Conservation (phyloP, 2,797 vertebrate genomes). For the Valencia hispanica region DNA sequence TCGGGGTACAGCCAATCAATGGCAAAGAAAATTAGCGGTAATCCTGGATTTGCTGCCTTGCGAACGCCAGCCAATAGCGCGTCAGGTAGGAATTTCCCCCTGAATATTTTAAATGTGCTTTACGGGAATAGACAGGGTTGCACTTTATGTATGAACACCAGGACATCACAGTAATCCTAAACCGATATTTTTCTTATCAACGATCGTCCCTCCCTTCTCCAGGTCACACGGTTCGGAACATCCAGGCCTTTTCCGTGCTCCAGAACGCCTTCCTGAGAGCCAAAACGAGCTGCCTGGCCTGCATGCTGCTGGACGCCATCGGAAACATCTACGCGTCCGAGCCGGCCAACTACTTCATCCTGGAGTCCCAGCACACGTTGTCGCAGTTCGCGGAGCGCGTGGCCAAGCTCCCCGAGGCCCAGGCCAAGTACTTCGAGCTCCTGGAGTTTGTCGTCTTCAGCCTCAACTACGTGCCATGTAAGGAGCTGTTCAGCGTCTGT, state of each 20-base stretch:
- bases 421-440: conserved; percentile 96
- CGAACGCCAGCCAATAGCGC: no score
- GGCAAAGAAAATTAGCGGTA: no score
- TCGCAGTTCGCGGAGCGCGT: conserved; percentile 97
- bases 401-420: conserved; percentile 89
- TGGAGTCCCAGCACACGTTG: conserved; percentile 95
- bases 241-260: conserved; percentile 95
- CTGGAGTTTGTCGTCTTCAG: conserved; percentile 96
- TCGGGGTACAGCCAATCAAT: no score
- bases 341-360: conserved; percentile 96
- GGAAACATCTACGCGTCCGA: conserved; percentile 93
- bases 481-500: conserved; percentile 97
- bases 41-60: no score
- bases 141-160: no score
- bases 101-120: no score
- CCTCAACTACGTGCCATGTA: conserved; percentile 98
- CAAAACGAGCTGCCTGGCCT: conserved; percentile 90
- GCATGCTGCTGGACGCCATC: conserved; percentile 93
- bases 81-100: no score
- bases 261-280: conserved; percentile 96
- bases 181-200: no score
- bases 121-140: no score
- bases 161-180: no score
- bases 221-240: conserved; percentile 95
- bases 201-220: background rate